Evolutionary conservation across 2,888 invertebrate species (phyloP), one percentile per base, ranked within the genome.

Genomic region (Meteorus colon): DNA sequence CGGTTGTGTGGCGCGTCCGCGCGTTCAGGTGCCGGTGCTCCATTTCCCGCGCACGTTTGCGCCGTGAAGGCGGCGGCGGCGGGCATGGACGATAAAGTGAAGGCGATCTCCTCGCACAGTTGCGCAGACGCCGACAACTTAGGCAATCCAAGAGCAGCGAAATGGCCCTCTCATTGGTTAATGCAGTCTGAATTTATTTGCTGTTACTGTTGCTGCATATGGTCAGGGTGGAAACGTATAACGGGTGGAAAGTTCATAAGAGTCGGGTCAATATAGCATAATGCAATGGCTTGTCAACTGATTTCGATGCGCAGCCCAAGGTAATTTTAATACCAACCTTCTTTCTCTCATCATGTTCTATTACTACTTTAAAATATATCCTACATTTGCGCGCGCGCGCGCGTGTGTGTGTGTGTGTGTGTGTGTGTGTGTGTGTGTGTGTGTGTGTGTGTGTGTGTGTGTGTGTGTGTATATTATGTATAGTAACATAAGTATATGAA

Each of bases 21-120:
- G 69, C 70, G 66, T 63, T 70, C 65, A 73, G 65, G 69, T 74
- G 75, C 63, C 34, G 78, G 82, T 85, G 87, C 86, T 86, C 87
- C 81, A 87, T 87, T 87, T 87, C 86, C 86, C 87, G 87, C 82
- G 83, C 82, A 83, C 82, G 74, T 75, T 81, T 77, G 76, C 82
- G 77, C 72, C 51, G 68, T 34, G 73, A 74, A 77, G 68, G 75
- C 62, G 77, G 79, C 77, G 78, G 79, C 74, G 78, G 80, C 76
- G 79, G 82, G 24, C 41, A 41, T 41, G 41, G 41, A 41, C 41
- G 41, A 41, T 41, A 41, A 70, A 41, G 66, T 37, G 34, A 31
- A 63, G 66, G 67, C 55, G 76, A 77, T 83, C 85, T 83, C 84
- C 84, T 85, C 85, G 84, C 84, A 83, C 80, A 41, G 41, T 41